These are phyloP conservation scores for Lycaena phlaeas DNA, from an alignment of 2,888 invertebrate genomes.

Conservation along the genomic window DNA sequence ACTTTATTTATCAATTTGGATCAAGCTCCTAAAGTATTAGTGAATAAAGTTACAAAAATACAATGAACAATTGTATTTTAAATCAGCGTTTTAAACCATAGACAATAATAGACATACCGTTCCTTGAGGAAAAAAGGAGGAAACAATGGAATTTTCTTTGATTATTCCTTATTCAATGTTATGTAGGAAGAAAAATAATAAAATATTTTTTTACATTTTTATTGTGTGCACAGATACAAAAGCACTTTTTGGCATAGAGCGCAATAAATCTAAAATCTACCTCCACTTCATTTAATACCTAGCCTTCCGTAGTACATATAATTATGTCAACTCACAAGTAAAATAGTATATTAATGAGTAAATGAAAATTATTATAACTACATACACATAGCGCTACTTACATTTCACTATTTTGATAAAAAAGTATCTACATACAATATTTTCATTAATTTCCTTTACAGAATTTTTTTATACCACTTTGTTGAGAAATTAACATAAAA, in stretches of 20 bases:
- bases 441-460: slow-evolving; percentile 2
- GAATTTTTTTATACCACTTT: slow-evolving; percentile 1
- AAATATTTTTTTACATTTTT: slow-evolving; percentile 1
- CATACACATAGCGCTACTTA: slow-evolving; percentile 8
- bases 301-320: slow-evolving; percentile 8
- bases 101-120: too few species aligned
- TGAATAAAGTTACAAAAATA: too few species aligned
- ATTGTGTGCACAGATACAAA: slow-evolving; percentile 4
- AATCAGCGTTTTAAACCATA: too few species aligned
- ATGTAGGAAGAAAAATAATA: not conserved
- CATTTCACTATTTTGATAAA: slow-evolving; percentile 6
- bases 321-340: not conserved
- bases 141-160: too few species aligned
- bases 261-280: slow-evolving; percentile 1
- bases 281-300: not conserved
- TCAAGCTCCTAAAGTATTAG: too few species aligned
- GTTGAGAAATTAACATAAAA: slow-evolving; percentile 4
- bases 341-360: slow-evolving; percentile 5
- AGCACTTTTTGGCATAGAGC: slow-evolving; percentile 8
- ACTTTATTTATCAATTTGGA: too few species aligned
- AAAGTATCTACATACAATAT: slow-evolving; percentile 6
- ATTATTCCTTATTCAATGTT: too few species aligned
- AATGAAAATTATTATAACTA: slow-evolving; percentile 6
- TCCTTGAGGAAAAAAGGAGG: too few species aligned
- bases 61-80: too few species aligned